Percentiles rank a stretch among this genome's conserved stretches.
phyloP scores from a whole-genome alignment of 2,797 vertebrate species.

The Pipistrellus pipistrellus region DNA sequence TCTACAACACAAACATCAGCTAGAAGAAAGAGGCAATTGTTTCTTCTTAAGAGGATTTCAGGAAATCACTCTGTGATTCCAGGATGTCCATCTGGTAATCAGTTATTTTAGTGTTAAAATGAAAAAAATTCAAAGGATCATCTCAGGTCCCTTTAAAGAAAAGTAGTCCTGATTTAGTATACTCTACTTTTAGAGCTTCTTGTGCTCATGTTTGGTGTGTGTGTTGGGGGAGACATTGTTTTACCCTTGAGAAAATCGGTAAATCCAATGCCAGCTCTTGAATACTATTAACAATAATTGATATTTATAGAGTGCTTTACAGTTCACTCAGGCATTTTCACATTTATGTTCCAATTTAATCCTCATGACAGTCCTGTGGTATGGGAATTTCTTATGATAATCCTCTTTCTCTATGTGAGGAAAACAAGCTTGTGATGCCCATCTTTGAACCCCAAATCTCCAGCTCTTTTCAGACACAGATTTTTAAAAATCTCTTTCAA shows the following conservation, averaged over 20 bases:
- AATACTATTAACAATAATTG: neutral
- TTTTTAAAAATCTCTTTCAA: conserved; percentile 40
- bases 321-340: neutral
- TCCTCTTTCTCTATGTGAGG: conserved; percentile 17
- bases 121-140: neutral
- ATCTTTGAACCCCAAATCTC: conserved; percentile 12
- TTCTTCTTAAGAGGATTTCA: conserved; percentile 32
- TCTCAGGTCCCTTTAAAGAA: neutral
- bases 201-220: neutral
- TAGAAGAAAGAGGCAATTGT: neutral
- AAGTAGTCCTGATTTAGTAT: neutral
- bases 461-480: neutral
- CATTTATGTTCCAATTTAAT: conserved; percentile 31
- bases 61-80: neutral
- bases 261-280: neutral
- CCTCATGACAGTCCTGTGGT: neutral
- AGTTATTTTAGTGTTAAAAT: conserved; percentile 8
- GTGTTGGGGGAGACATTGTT: neutral
- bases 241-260: neutral
- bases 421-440: conserved; percentile 2
- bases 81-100: neutral
- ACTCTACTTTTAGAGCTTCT: neutral
- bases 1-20: neutral
- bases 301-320: neutral
- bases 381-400: conserved; percentile 26